Conservation (phyloP, 2,797 vertebrate genomes). For the Anabas testudineus region DNA sequence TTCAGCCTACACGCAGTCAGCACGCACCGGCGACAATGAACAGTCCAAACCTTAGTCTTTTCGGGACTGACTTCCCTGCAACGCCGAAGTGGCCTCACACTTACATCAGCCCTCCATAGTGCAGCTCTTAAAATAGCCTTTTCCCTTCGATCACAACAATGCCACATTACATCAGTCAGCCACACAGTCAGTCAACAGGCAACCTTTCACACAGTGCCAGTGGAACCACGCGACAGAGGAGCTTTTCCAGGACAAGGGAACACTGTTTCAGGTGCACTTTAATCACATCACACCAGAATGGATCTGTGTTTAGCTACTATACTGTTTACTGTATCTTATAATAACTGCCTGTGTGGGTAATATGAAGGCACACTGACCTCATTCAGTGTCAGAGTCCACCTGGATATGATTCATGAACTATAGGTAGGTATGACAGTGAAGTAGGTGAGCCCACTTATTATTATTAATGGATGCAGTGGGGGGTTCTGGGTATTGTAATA, state of each 20-base stretch:
- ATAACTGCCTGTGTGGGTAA: neutral
- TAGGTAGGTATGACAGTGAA: neutral
- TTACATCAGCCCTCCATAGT: slow-evolving; percentile 31
- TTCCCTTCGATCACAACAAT: slow-evolving; percentile 46
- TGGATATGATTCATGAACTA: neutral
- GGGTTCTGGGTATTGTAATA: slow-evolving; percentile 24
- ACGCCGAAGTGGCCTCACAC: neutral
- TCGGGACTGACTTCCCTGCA: slow-evolving; percentile 1
- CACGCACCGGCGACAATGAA: neutral
- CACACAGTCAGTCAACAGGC: slow-evolving; percentile 57
- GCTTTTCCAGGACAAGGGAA: neutral
- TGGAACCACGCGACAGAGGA: slow-evolving; percentile 4
- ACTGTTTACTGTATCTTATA: neutral
- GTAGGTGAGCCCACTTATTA: neutral
- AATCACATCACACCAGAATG: neutral
- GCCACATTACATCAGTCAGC: slow-evolving; percentile 39
- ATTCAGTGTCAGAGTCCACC: neutral
- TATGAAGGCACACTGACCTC: neutral
- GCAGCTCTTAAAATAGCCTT: slow-evolving; percentile 62
- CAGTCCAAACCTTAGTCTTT: slow-evolving; percentile 6
- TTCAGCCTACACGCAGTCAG: slow-evolving; percentile 20
- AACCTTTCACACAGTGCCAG: slow-evolving; percentile 64
- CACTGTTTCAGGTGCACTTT: neutral
- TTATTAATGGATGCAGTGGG: neutral
- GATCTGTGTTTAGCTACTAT: neutral